These are phyloP conservation scores for Rhynchopsitta pachyrhyncha DNA, from an alignment of 2,113 vertebrate genomes.

Conservation along the genomic window DNA sequence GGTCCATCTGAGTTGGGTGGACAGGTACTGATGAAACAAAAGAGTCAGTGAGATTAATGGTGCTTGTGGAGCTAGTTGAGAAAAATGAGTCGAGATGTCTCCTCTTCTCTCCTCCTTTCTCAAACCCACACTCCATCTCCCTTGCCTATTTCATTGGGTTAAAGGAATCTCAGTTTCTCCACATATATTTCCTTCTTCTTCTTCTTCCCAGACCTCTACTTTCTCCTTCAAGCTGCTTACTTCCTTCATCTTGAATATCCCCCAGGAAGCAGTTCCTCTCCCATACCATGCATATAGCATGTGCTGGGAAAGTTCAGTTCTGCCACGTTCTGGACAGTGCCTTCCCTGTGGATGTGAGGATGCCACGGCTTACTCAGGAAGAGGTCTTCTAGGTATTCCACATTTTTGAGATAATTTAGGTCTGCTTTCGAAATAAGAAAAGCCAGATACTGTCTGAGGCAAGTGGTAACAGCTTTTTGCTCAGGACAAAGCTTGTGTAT, in stretches of 20 bases:
- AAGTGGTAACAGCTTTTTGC: not conserved
- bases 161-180: not conserved
- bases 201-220: not conserved
- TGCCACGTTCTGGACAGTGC: not conserved
- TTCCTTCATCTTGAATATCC: not conserved
- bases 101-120: not conserved
- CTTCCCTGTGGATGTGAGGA: not conserved
- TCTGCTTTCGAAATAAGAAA: not conserved
- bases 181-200: not conserved
- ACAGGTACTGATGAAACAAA: not conserved
- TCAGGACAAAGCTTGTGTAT: not conserved
- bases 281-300: not conserved
- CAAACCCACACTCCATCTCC: not conserved
- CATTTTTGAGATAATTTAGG: not conserved
- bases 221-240: not conserved
- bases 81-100: not conserved
- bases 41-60: not conserved
- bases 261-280: not conserved
- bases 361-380: not conserved
- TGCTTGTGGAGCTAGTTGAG: not conserved
- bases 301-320: not conserved
- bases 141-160: not conserved
- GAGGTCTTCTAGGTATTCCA: not conserved
- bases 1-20: not conserved
- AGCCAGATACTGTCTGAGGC: not conserved